These are phyloP conservation scores for Caprella mutica DNA, from an alignment of 2,888 invertebrate species.

Conservation along the genomic window DNA sequence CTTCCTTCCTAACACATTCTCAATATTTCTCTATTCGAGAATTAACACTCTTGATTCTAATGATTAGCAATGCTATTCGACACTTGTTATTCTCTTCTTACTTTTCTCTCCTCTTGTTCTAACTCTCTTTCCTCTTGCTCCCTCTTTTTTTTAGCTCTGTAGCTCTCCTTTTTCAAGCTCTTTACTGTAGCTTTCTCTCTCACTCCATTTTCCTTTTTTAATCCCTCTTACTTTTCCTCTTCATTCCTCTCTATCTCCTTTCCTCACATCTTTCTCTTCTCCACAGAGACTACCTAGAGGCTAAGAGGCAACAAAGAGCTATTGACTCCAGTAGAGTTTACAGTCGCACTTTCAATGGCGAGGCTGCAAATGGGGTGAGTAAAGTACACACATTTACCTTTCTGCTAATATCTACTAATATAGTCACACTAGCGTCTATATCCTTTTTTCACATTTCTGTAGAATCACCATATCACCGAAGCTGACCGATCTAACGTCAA, in stretches of 20 bases:
- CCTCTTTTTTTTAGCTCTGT: neutral
- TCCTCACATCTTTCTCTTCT: neutral
- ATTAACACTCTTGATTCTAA: too few species aligned
- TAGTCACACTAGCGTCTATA: neutral
- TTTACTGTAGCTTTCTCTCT: neutral
- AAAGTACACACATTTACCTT: neutral
- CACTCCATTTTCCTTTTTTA: neutral
- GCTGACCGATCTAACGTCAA: conserved; percentile 30
- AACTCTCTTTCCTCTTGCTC: neutral
- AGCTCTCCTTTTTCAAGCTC: neutral
- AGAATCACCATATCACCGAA: neutral
- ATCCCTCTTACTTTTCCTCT: neutral
- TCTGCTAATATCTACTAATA: conserved; percentile 7
- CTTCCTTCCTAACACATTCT: too few species aligned
- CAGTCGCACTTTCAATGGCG: conserved; percentile 19
- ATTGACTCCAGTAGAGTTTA: conserved; percentile 28
- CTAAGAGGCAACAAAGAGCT: conserved; percentile 30
- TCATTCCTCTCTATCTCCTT: neutral
- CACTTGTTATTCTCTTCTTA: neutral
- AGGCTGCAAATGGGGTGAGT: neutral
- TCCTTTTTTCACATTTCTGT: too few species aligned
- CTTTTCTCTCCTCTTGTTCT: neutral
- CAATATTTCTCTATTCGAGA: too few species aligned
- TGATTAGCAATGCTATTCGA: too few species aligned
- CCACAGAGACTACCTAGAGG: conserved; percentile 30